Conservation (phyloP, 2,888 invertebrate species). For the Esperia sulphurella region DNA sequence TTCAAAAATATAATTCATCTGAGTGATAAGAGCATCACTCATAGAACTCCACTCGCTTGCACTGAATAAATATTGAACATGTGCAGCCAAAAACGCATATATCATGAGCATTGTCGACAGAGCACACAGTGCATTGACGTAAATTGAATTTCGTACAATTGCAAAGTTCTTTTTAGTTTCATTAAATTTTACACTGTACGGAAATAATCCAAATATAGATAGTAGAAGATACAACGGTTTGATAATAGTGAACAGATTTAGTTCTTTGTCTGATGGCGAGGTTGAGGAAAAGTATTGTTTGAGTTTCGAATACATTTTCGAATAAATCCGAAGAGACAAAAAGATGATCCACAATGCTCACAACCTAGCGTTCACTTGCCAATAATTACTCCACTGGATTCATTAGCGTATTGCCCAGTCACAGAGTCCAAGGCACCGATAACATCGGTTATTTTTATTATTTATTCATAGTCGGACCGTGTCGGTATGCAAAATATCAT, state of each 20-base stretch:
- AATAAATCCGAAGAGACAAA: not conserved
- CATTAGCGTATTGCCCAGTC: not conserved
- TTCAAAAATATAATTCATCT: constrained; percentile 57
- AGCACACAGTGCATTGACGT: constrained; percentile 44
- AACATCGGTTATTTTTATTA: constrained; percentile 25
- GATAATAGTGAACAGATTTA: constrained; percentile 20
- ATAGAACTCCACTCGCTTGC: constrained; percentile 30
- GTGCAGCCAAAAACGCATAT: constrained; percentile 35
- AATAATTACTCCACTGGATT: not conserved
- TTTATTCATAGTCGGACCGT: constrained; percentile 27
- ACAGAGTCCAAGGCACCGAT: constrained; percentile 17
- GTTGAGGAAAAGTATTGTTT: constrained; percentile 13
- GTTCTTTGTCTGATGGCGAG: constrained; percentile 4
- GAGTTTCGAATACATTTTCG: constrained; percentile 10
- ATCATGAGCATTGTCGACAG: constrained; percentile 33
- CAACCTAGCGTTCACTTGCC: not conserved
- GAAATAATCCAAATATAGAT: constrained; percentile 28
- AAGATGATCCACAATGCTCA: no score
- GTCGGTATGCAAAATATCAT: constrained; percentile 17
- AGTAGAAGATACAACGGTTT: constrained; percentile 24
- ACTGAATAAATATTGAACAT: constrained; percentile 35
- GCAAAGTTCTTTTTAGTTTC: constrained; percentile 14
- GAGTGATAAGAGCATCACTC: constrained; percentile 41
- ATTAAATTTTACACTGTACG: constrained; percentile 25
- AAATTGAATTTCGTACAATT: constrained; percentile 43